phyloP scores from a whole-genome alignment of 2,113 vertebrate genomes.

The Actenoides hombroni region DNA sequence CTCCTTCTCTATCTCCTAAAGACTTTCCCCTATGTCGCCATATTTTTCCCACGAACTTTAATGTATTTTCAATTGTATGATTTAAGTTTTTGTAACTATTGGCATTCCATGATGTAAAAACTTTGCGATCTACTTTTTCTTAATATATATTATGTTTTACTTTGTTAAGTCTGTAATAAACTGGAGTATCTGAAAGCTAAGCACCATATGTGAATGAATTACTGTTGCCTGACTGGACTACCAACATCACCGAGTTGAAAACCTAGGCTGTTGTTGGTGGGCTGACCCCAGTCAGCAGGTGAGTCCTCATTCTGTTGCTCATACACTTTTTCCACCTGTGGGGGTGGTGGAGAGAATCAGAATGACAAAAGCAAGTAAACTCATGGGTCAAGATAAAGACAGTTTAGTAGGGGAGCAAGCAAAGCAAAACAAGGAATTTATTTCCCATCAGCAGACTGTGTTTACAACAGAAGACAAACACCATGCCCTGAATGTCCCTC shows the following conservation, averaged over 20 bases:
- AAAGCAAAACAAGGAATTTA: not conserved
- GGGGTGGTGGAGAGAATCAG: not conserved
- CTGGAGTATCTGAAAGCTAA: not conserved
- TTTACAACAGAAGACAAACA: not conserved
- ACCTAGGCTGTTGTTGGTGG: not conserved
- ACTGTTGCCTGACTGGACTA: not conserved
- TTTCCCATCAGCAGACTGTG: not conserved
- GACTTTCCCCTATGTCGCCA: not conserved
- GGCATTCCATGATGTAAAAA: not conserved
- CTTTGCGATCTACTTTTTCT: not conserved
- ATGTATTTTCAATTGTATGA: not conserved
- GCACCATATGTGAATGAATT: not conserved
- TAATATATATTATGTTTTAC: not conserved
- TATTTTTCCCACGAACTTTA: not conserved
- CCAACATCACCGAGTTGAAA: not conserved
- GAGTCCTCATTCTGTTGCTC: accelerated
- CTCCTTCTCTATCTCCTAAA: not conserved
- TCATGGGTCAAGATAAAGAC: not conserved
- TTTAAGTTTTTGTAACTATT: not conserved
- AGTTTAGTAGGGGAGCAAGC: not conserved
- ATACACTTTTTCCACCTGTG: accelerated
- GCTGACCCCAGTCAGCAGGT: not conserved
- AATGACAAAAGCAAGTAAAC: not conserved
- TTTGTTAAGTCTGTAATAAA: slow-evolving; percentile 22
- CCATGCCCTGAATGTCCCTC: not conserved